Conservation (phyloP, 2,888 invertebrate species). For the Idaea biselata region DNA sequence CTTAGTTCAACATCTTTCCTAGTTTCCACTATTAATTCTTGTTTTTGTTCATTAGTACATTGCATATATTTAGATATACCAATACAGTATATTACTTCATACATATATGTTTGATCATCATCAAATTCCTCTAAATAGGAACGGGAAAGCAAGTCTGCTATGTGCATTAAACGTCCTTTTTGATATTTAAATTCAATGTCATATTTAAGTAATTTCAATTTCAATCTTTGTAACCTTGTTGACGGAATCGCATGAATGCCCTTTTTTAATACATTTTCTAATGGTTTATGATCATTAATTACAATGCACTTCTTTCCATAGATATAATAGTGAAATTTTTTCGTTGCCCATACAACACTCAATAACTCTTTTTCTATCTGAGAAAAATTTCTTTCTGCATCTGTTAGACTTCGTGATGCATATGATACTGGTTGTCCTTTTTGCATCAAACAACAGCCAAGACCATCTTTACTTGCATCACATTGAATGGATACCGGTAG, state of each 20-base stretch:
- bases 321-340: conserved; percentile 33
- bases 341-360: conserved; percentile 33
- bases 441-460: conserved; percentile 29
- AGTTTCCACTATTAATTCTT: conserved; percentile 10
- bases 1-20: conserved; percentile 9
- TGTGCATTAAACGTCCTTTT: conserved; percentile 33
- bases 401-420: conserved; percentile 26
- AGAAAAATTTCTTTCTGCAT: conserved; percentile 27
- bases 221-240: conserved; percentile 33
- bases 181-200: conserved; percentile 26
- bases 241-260: conserved; percentile 22
- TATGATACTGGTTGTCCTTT: conserved; percentile 23
- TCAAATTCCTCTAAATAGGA: conserved; percentile 20
- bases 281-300: conserved; percentile 36
- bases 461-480: conserved; percentile 25
- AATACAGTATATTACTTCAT: conserved; percentile 24
- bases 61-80: conserved; percentile 20
- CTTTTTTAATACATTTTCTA: conserved; percentile 33
- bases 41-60: conserved; percentile 14
- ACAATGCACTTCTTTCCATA: conserved; percentile 27
- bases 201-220: conserved; percentile 30
- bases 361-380: conserved; percentile 39
- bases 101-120: not conserved
- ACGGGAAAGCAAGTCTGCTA: conserved; percentile 32
- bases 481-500: conserved; percentile 25